phyloP scores from a whole-genome alignment of 2,888 invertebrate species.

The Erebia epiphron region DNA sequence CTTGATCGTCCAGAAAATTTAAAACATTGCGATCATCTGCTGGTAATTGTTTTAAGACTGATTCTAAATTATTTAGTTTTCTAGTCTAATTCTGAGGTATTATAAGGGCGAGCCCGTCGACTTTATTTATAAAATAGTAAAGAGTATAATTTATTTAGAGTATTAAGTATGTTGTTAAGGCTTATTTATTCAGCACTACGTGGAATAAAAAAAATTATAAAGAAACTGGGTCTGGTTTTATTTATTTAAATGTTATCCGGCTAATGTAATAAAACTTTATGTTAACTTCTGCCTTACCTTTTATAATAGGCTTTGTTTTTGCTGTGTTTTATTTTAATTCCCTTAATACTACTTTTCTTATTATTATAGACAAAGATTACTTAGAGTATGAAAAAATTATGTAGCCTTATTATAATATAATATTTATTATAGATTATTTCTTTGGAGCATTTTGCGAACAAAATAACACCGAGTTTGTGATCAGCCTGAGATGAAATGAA shows the following conservation, averaged over 20 bases:
- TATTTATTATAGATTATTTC: no score
- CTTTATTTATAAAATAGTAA: constrained; percentile 59
- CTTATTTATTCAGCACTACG: constrained; percentile 76
- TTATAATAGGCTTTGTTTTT: constrained; percentile 4
- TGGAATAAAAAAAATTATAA: constrained; percentile 43
- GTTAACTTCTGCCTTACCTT: background rate
- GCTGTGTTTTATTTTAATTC: background rate
- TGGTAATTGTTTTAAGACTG: constrained; percentile 65
- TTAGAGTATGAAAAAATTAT: no score
- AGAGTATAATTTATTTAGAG: constrained; percentile 66
- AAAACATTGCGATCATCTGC: constrained; percentile 53
- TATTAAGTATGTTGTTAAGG: constrained; percentile 59
- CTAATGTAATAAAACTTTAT: constrained; percentile 10
- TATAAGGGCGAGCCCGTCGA: constrained; percentile 78
- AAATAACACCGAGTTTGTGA: no score
- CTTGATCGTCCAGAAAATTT: constrained; percentile 54
- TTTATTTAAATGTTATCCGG: background rate
- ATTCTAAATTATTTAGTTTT: constrained; percentile 54
- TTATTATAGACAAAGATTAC: background rate
- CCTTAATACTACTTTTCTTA: background rate
- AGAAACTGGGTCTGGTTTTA: constrained; percentile 25
- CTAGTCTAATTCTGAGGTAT: constrained; percentile 55
- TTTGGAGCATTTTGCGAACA: background rate
- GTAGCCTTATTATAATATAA: no score
- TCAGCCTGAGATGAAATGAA: background rate